Base-by-base conservation (phyloP, 2,113 vertebrate genomes). In the Poeciliopsis retropinna region DNA sequence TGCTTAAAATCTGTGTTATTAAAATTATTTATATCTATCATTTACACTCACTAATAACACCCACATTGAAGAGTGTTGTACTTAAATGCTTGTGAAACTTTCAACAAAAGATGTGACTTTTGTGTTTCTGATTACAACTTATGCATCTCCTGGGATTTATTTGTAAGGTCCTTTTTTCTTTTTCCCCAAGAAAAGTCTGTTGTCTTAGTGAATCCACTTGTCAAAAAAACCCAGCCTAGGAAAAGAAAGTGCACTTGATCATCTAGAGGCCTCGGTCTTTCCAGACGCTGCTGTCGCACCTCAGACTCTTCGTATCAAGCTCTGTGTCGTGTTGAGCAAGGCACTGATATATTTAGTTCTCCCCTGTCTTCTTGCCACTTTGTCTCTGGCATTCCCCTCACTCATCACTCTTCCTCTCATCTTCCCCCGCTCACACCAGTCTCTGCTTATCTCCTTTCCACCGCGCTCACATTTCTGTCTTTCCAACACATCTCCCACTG, bases 381-480 rank as follows among this genome's bases (percentile, higher is more conserved):
- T 86, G 75, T 78, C 79, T 85, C 75, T 31, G 76, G 85, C 83
- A 90, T 91, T 90, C 90, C 84, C 86, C 77, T 90, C 89, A 78
- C 81, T 91, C 82, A 75, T 78, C 85, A 76, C 85, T 86, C 75
- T 81, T 78, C 74, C 81, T 84, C 85, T 87, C 83, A 76, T 88
- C 82, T 85, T 77, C 76, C 74, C 80, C 81, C 57, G 64, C 75
- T 87, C 74, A 81, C 73, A 80, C 81, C 83, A 72, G 65, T 64
- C 86, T 73, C 70, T 75, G 72, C 88, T 92, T 92, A 92, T 92
- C 90, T 67, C 80, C 80, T 30, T 81, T 87, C 88, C 74, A 82
- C 76, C 64, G 47, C 22, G 61, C 86, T 89, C 84, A 80, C 79
- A 84, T 90, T 88, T 89, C 85, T 87, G 70, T 83, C 82, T 76